Evolutionary conservation across 1,140 invertebrate species (phyloP), one percentile per base, ranked within the genome.

Genomic region (Drosophila triauraria): DNA sequence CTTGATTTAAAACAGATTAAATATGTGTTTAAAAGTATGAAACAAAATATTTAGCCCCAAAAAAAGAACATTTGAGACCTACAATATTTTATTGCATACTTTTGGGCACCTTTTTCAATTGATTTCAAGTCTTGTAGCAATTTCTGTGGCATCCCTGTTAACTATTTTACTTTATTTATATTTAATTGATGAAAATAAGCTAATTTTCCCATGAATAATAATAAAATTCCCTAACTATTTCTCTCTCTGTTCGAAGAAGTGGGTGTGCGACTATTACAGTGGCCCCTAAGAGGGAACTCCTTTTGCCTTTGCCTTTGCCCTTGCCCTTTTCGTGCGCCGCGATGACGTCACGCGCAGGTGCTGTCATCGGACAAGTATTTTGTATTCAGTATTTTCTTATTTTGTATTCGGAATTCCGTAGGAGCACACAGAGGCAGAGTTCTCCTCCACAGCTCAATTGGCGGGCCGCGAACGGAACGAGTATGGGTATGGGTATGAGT

Each of bases 351-450:
- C 64, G 51, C 35, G 23, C 75, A 77, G 75, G 75, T 77, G 75
- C 75, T 77, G 63, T 77, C 75, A 77, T 77, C 75, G 44, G 30
- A 40, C 20, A 78, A 78, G 75, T 61, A 77, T 78, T 77, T 77
- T 72, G 62, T 70, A 46, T 70, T 53, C 23, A 40, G 53, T 40
- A 40, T 17, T 32, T 46, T 60, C 23, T 30, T 54, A 25, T 57
- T 63, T 57, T 20, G 35, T 25, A 20, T 43, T 1, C n/a, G 12
- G 50, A 46, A 56, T 56, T 20, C 53, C 35, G 3, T 56, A 25
- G 53, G 25, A 51, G 15, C 47, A 48, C 12, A 10, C 9, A 1
- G 48, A 30, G n/a, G n/a, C 9, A 1, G 48, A 30, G n/a, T 40
- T 56, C 35, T 56, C 20, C 13, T n/a, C 13, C 20, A 23, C 38